Percentiles rank a stretch among this genome's conserved stretches.
Evolutionary conservation across 2,888 invertebrate genomes (phyloP).

Genomic region (Malthinus seriepunctatus): DNA sequence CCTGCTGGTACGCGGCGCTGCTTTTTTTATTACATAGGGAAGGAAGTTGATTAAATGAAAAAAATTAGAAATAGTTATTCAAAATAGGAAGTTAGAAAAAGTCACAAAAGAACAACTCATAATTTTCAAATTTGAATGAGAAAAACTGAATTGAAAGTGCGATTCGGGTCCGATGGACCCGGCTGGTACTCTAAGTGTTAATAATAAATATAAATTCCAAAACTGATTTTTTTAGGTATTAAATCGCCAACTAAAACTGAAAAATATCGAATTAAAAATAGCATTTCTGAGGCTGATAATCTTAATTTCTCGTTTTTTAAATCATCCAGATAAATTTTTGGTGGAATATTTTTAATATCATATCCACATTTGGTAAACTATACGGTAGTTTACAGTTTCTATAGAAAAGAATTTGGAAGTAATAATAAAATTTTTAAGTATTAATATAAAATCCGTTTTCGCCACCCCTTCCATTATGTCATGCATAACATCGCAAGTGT

Average conservation of each 20-base stretch:
- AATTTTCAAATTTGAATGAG: no score
- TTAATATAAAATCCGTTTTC: not conserved
- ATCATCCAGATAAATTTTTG: not conserved
- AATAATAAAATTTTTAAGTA: not conserved
- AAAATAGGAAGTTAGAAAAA: no score
- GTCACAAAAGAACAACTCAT: no score
- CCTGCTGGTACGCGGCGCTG: no score
- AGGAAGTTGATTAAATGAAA: no score
- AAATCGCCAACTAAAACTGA: not conserved
- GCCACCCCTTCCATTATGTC: not conserved
- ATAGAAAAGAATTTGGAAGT: not conserved
- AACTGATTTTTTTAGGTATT: no score
- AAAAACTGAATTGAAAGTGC: no score
- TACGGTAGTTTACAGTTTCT: not conserved
- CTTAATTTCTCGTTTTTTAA: not conserved
- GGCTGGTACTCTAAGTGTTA: no score
- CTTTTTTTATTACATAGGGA: no score
- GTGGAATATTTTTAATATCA: not conserved
- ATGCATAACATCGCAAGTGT: not conserved
- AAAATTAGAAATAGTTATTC: no score
- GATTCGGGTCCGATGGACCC: no score
- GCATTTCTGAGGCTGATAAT: not conserved
- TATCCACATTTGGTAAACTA: not conserved
- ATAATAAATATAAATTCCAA: no score
- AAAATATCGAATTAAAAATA: not conserved